Percentiles rank a stretch among this genome's conserved stretches.
phyloP scores from a whole-genome alignment of 2,888 invertebrate genomes.

The Harpalus rufipes region DNA sequence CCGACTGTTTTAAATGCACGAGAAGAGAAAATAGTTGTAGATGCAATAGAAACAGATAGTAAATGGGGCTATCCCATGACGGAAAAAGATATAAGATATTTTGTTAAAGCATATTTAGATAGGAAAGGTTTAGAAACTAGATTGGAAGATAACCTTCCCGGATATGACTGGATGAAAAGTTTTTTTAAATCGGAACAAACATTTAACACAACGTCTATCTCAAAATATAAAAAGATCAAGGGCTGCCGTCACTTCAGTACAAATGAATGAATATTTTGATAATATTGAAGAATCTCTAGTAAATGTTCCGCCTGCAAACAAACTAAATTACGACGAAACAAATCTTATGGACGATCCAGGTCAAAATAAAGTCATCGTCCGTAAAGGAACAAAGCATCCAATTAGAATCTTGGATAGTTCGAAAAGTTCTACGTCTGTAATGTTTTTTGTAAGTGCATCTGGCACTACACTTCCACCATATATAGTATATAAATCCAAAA shows the following conservation, averaged over 20 bases:
- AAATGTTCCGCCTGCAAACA: background rate
- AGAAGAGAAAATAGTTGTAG: slow-evolving; percentile 9
- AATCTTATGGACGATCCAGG: slow-evolving; percentile 20
- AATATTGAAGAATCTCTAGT: background rate
- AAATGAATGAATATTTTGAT: background rate
- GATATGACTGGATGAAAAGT: slow-evolving; percentile 70
- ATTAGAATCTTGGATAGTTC: slow-evolving; percentile 72
- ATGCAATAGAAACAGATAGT: background rate
- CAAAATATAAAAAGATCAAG: slow-evolving; percentile 70
- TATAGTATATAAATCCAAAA: slow-evolving; percentile 72
- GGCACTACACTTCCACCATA: slow-evolving; percentile 72
- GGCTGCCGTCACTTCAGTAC: slow-evolving; percentile 64
- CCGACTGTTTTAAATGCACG: background rate
- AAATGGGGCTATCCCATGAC: slow-evolving; percentile 71
- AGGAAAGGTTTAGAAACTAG: slow-evolving; percentile 60
- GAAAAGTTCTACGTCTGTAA: slow-evolving; percentile 72
- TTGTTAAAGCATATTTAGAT: slow-evolving; percentile 69
- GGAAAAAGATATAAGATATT: slow-evolving; percentile 67
- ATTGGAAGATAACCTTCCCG: slow-evolving; percentile 71
- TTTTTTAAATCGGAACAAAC: slow-evolving; percentile 68
- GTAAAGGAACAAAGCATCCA: slow-evolving; percentile 72
- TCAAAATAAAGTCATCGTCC: slow-evolving; percentile 38
- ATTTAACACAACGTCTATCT: slow-evolving; percentile 66
- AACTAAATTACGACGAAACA: background rate
- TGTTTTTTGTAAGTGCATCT: slow-evolving; percentile 73